Conservation (phyloP, 2,888 invertebrate genomes). For the Prosapia bicincta region DNA sequence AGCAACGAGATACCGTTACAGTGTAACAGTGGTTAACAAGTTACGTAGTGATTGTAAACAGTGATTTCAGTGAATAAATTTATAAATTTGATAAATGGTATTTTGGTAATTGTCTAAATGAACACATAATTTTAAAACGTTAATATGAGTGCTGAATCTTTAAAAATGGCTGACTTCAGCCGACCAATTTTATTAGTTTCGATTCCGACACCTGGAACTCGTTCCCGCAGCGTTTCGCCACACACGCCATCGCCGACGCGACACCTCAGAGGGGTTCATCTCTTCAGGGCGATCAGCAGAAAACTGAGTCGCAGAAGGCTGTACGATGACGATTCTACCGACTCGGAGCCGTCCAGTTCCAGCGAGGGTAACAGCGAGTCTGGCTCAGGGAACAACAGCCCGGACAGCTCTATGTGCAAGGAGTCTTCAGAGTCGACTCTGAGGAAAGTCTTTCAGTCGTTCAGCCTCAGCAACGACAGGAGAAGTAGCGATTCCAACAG, state of each 20-base stretch:
- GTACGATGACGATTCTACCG: conserved; percentile 48
- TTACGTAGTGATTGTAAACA: no score
- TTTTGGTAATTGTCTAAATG: not conserved
- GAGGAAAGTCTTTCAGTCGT: conserved; percentile 32
- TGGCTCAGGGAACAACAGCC: conserved; percentile 40
- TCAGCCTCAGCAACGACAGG: conserved; percentile 28
- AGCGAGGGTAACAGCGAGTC: conserved; percentile 52
- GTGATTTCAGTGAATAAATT: no score
- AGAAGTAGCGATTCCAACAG: conserved; percentile 44
- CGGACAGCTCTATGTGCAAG: conserved; percentile 14
- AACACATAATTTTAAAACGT: not conserved
- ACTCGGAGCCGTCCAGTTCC: conserved; percentile 48
- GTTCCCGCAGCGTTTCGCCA: conserved; percentile 46
- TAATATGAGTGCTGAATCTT: not conserved
- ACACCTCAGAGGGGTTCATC: conserved; percentile 56
- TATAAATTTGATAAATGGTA: no score
- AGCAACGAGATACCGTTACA: no score
- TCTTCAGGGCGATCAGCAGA: conserved; percentile 63
- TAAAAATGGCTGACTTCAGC: conserved; percentile 12
- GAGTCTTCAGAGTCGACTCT: conserved; percentile 41
- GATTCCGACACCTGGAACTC: not conserved
- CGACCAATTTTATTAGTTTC: conserved; percentile 16
- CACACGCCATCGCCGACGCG: conserved; percentile 54
- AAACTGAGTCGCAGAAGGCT: conserved; percentile 53
- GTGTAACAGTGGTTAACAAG: no score